These are phyloP conservation scores for Cynopterus sphinx DNA, from an alignment of 2,797 vertebrate species.

Conservation along the genomic window DNA sequence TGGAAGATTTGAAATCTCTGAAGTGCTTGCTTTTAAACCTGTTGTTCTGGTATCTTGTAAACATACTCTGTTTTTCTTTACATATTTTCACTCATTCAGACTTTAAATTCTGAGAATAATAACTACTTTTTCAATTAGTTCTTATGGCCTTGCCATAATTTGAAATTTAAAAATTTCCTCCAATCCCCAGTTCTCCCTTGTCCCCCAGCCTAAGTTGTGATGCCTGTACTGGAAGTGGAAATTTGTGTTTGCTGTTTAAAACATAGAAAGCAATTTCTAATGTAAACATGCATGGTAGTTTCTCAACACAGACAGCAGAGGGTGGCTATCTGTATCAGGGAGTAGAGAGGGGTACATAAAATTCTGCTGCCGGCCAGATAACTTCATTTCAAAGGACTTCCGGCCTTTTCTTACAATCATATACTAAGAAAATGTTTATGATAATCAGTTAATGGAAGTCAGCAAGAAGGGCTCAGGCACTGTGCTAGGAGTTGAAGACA, in stretches of 20 bases:
- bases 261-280: background rate
- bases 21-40: constrained; percentile 12
- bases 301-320: background rate
- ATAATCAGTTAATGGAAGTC: background rate
- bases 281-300: background rate
- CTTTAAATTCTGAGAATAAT: constrained; percentile 5
- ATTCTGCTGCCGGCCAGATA: background rate
- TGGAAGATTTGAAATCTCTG: background rate
- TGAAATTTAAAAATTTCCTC: background rate
- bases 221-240: background rate
- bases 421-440: background rate
- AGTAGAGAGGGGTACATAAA: background rate
- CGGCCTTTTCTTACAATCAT: background rate
- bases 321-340: background rate
- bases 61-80: background rate
- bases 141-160: background rate
- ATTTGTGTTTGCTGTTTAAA: background rate
- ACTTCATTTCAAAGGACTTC: background rate
- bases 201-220: background rate
- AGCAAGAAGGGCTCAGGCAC: background rate
- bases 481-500: background rate
- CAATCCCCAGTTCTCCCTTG: rapidly evolving
- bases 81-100: background rate
- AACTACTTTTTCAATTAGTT: background rate
- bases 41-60: background rate